Percentiles rank a stretch among this genome's conserved stretches.
Conservation (phyloP, 1,140 invertebrate genomes). For the Heliconius hermathena region DNA sequence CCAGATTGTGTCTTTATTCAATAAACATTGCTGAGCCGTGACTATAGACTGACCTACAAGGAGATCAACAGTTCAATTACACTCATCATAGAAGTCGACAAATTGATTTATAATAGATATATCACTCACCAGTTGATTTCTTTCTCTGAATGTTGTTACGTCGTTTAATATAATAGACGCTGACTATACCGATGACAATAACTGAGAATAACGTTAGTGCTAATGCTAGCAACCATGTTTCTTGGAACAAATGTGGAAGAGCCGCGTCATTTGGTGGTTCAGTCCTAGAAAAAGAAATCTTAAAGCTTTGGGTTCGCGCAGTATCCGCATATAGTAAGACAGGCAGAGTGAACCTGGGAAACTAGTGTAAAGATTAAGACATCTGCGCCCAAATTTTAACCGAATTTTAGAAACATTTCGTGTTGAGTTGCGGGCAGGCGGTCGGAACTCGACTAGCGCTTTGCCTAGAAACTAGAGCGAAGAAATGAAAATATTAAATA, state of each 20-base stretch:
- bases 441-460: no score
- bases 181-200: constrained; percentile 68
- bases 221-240: constrained; percentile 73
- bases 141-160: constrained; percentile 70
- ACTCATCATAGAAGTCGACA: constrained; percentile 33
- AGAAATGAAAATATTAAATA: no score
- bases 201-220: constrained; percentile 67
- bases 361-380: no score
- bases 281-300: constrained; percentile 32
- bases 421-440: no score
- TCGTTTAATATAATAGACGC: constrained; percentile 71
- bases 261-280: constrained; percentile 69
- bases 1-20: constrained; percentile 79
- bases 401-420: no score
- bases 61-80: constrained; percentile 54
- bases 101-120: constrained; percentile 37
- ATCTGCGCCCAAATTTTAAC: no score
- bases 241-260: constrained; percentile 69
- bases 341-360: no score
- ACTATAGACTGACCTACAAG: constrained; percentile 76
- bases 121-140: constrained; percentile 65
- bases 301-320: no score
- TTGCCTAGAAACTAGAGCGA: no score
- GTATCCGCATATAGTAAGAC: no score
- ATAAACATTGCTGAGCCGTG: constrained; percentile 72